A percentile compares a stretch with the other conserved stretches of the same genome.
Conservation (phyloP, 2,888 invertebrate genomes). For the Caprella mutica region DNA sequence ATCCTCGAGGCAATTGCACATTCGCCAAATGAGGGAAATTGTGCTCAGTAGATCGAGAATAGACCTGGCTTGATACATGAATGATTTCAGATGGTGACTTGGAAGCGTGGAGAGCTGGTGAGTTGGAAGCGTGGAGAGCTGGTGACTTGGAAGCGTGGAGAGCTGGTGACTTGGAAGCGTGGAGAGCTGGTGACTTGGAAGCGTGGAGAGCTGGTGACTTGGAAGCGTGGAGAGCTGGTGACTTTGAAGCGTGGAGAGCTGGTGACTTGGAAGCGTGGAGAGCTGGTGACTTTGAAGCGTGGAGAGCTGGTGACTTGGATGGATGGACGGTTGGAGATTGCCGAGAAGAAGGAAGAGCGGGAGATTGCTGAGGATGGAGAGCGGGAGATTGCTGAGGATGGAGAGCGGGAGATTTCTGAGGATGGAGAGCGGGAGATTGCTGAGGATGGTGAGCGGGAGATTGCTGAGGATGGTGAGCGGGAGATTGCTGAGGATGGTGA, state of each 20-base stretch:
- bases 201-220: no score
- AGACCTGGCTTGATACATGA: no score
- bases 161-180: background rate
- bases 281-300: constrained; percentile 12
- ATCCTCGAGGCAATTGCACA: no score
- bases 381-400: background rate
- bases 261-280: constrained; percentile 9
- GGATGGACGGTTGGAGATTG: background rate
- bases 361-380: background rate
- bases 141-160: no score
- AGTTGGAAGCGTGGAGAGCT: no score
- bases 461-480: background rate
- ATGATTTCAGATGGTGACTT: no score
- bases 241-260: background rate
- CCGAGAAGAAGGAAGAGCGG: background rate
- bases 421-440: background rate
- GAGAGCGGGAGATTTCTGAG: background rate
- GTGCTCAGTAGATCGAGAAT: no score
- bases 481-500: background rate
- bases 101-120: no score
- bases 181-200: constrained; percentile 10
- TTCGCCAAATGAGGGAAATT: no score
- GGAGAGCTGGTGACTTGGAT: background rate
- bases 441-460: background rate
- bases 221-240: background rate